Percentiles rank a stretch among this genome's conserved stretches.
phyloP scores from a whole-genome alignment of 2,113 vertebrate genomes.

The Chaenocephalus aceratus region DNA sequence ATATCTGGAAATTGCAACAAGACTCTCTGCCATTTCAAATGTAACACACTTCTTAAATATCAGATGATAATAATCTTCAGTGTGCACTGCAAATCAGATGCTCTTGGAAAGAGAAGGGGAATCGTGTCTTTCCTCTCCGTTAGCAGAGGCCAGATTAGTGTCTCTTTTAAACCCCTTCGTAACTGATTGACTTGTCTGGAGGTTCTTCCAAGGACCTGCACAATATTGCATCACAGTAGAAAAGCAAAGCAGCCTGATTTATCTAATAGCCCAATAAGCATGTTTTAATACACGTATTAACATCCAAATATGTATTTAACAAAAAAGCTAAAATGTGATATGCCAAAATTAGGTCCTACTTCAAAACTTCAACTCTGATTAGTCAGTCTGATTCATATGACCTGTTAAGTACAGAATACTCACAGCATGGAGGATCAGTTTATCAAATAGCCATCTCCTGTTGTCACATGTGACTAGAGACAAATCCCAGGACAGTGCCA shows the following conservation, averaged over 20 bases:
- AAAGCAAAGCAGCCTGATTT: not conserved
- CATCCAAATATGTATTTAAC: too few relatives aligned
- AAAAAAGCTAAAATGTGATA: too few relatives aligned
- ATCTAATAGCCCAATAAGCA: not conserved
- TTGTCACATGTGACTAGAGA: not conserved
- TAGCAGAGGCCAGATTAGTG: conserved; percentile 4
- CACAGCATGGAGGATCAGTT: too few relatives aligned
- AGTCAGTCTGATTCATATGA: too few relatives aligned
- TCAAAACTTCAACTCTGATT: too few relatives aligned
- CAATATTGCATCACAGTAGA: not conserved
- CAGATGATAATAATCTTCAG: too few relatives aligned
- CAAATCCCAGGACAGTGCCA: not conserved
- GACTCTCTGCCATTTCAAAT: too few relatives aligned
- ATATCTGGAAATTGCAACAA: too few relatives aligned
- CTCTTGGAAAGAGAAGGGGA: not conserved
- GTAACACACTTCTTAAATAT: too few relatives aligned
- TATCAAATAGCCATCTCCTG: not conserved
- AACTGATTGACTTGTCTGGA: conserved; percentile 2
- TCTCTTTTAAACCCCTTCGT: conserved; percentile 1
- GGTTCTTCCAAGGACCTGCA: conserved; percentile 10
- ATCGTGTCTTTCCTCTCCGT: conserved; percentile 4
- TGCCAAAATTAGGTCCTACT: too few relatives aligned
- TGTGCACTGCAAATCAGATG: not conserved
- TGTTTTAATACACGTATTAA: not conserved
- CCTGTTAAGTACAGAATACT: too few relatives aligned